phyloP scores from a whole-genome alignment of 2,113 vertebrate species.

The Salvelinus sp. region DNA sequence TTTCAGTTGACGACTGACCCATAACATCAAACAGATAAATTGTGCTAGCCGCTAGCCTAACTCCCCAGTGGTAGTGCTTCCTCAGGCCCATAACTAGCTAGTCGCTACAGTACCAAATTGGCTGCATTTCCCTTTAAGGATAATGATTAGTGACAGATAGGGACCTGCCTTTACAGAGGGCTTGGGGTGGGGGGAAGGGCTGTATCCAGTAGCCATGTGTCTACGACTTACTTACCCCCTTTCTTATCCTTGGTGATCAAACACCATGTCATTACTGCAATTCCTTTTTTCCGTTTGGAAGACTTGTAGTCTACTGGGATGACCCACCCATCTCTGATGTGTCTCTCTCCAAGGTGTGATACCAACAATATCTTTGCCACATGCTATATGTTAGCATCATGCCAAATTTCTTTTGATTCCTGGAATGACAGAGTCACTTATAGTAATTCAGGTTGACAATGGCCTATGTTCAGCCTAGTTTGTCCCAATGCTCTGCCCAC shows the following conservation, averaged over 20 bases:
- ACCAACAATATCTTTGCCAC: neutral
- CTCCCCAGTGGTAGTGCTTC: neutral
- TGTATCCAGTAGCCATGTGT: neutral
- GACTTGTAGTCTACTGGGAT: neutral
- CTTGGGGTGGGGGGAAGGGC: neutral
- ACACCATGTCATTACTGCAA: neutral
- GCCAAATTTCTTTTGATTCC: neutral
- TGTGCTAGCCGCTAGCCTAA: neutral
- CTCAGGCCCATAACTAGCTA: neutral
- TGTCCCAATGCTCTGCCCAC: neutral
- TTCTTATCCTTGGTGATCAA: neutral
- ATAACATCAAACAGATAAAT: neutral
- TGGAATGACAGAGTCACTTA: neutral
- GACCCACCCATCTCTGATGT: neutral
- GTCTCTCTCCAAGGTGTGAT: neutral
- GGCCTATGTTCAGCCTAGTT: neutral
- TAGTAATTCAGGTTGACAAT: neutral
- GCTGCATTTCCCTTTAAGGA: conserved; percentile 5
- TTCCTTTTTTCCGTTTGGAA: neutral
- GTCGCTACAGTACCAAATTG: neutral
- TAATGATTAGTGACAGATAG: conserved; percentile 6
- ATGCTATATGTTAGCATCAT: neutral
- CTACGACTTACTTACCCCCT: neutral
- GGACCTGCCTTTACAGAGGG: neutral
- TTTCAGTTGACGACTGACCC: neutral